Evolutionary conservation across 2,113 vertebrate species (phyloP).

Genomic region (Sterna hirundo): DNA sequence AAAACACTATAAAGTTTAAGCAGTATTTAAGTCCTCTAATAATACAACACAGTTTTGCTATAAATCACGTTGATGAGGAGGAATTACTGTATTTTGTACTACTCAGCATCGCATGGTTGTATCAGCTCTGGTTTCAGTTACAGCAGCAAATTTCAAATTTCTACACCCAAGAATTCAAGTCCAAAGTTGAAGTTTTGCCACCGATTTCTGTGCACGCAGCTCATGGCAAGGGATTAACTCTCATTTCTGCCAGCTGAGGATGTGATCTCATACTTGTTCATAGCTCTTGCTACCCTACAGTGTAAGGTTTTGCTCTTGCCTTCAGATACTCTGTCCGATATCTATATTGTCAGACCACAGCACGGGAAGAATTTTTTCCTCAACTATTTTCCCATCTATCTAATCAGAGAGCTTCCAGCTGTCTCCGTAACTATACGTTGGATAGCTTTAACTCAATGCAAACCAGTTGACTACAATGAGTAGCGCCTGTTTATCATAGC

Average conservation of each 20-base stretch:
- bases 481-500: not conserved
- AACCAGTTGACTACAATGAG: not conserved
- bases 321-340: not conserved
- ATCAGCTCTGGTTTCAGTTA: not conserved
- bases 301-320: not conserved
- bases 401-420: not conserved
- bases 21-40: not conserved
- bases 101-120: not conserved
- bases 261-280: not conserved
- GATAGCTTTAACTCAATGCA: not conserved
- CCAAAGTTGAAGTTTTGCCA: not conserved
- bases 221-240: not conserved
- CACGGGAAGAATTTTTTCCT: not conserved
- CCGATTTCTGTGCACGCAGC: not conserved
- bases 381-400: not conserved
- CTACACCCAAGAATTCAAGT: not conserved
- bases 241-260: not conserved
- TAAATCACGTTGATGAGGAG: not conserved
- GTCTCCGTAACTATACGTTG: not conserved
- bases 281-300: not conserved
- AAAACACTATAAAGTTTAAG: not conserved
- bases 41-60: not conserved
- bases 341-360: not conserved
- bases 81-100: not conserved
- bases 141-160: not conserved